Conservation (phyloP, 1,140 invertebrate species). For the Aphelenchoides avenae region DNA sequence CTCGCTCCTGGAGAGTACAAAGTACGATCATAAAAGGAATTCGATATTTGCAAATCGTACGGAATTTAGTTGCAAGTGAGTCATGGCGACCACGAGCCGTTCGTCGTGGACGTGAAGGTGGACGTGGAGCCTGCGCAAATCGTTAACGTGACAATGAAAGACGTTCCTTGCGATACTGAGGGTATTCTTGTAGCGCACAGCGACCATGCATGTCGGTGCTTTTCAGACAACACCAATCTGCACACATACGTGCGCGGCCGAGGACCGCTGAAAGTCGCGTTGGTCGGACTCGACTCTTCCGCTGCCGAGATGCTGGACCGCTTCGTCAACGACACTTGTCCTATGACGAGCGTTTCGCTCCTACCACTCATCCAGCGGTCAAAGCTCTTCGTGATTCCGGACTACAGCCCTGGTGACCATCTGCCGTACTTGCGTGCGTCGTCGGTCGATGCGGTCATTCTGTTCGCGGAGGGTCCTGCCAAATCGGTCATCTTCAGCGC, state of each 20-base stretch:
- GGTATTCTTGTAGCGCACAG: too few relatives aligned
- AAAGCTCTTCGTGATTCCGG: constrained; percentile 3
- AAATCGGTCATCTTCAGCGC: constrained; percentile 50
- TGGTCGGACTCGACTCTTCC: constrained; percentile 21
- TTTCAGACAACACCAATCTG: constrained; percentile 38
- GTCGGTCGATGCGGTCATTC: constrained; percentile 43
- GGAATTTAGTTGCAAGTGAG: constrained; percentile 32
- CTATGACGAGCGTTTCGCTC: background rate
- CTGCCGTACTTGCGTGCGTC: constrained; percentile 28
- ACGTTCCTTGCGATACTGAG: constrained; percentile 28
- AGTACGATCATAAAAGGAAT: too few relatives aligned
- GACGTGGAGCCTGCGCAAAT: constrained; percentile 15
- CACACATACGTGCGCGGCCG: constrained; percentile 29
- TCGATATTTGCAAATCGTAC: too few relatives aligned
- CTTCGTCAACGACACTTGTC: constrained; percentile 25
- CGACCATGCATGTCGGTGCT: too few relatives aligned
- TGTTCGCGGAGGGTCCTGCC: constrained; percentile 40
- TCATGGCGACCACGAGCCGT: constrained; percentile 29
- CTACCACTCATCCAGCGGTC: background rate
- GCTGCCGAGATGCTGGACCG: constrained; percentile 15
- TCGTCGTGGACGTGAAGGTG: constrained; percentile 28
- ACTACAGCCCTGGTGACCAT: constrained; percentile 31
- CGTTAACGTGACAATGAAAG: constrained; percentile 34
- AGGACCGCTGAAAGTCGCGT: constrained; percentile 29
- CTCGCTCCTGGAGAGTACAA: constrained; percentile 80